Base-by-base conservation (phyloP, 53 echinoderm and acorn worm genomes). In the Holothuria scabra region DNA sequence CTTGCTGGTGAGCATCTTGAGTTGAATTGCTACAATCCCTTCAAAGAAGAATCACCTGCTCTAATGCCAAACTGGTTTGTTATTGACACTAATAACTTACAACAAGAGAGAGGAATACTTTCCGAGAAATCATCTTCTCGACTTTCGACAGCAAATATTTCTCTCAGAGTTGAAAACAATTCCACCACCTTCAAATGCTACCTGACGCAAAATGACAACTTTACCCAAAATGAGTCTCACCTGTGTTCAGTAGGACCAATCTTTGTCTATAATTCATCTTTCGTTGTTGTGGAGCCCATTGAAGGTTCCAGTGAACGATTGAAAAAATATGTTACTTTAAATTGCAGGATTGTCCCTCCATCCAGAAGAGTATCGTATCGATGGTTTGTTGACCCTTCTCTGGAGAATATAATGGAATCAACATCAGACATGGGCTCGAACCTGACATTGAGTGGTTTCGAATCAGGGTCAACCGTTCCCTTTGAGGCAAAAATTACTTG, bases 221-320 rank as follows among this genome's bases (percentile, higher is more conserved):
- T 65, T 14, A 3, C 18, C 7, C 28, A 28, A 31, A 52, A 18
- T 52, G 2, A 16, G 3, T 52, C 52, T 52, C 3, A 16, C 18
- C 28, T 28, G 6, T 65, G 65, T 24, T 65, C 65, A 1, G 18
- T 65, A 5, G 65, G 65, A 31, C 65, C 65, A 28, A 18, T 65
- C n/a, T 65, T 65, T 29, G 65, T 65, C 12, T 65, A 65, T 18
- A 31, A 65, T 31, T 65, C 65, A 9, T 65, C 28, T 28, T 65
- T 29, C 20, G 12, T 65, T 65, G 16, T 4, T 3, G 3, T 65
- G 28, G 8, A 24, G 65, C 13, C 28, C 3, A 16, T 52, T 52
- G 52, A 16, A 52, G 52, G 52, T 16, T 52, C 52, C 52, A 31
- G 5, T 28, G 10, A 2, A 3, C 65, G 8, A 6, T 4, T 18